A percentile compares a stretch with the other conserved stretches of the same genome.
Evolutionary conservation across 1,140 invertebrate species (phyloP).

Genomic region (Drosophila auraria): DNA sequence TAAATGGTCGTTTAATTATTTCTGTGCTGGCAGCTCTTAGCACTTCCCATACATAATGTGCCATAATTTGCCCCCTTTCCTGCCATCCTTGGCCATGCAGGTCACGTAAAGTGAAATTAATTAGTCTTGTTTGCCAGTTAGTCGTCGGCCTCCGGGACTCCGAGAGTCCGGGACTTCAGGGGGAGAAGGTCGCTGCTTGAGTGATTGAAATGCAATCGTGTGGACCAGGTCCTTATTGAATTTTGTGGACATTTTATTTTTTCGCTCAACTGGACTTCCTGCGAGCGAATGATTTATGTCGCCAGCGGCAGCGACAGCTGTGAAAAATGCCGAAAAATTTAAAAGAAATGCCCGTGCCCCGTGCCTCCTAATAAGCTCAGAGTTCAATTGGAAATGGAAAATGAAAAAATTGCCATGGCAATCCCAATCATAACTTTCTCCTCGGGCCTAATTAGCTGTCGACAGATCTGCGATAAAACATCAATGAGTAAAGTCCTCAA

Average conservation of each 20-base stretch:
- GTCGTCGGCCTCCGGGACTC: conserved; percentile 35
- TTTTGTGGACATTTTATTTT: conserved; percentile 7
- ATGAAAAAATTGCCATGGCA: conserved; percentile 10
- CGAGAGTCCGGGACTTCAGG: no score
- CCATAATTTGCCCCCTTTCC: conserved; percentile 39
- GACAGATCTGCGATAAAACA: conserved; percentile 31
- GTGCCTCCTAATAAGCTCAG: conserved; percentile 1
- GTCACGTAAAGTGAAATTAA: conserved; percentile 75
- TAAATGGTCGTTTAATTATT: conserved; percentile 59
- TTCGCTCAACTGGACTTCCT: conserved; percentile 16
- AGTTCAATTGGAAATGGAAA: conserved; percentile 7
- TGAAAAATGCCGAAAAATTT: conserved; percentile 8
- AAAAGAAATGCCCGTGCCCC: not conserved
- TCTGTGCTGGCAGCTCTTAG: conserved; percentile 38
- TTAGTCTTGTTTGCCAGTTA: conserved; percentile 74
- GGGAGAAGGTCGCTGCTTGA: conserved; percentile 4
- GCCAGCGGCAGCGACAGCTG: not conserved
- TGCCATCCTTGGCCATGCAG: conserved; percentile 51
- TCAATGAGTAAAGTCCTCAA: conserved; percentile 33
- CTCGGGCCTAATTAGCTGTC: conserved; percentile 38
- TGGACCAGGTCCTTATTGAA: conserved; percentile 38
- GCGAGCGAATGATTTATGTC: conserved; percentile 24
- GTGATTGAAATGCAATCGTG: conserved; percentile 50
- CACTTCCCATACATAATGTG: conserved; percentile 56
- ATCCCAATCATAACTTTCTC: conserved; percentile 20